Base-by-base conservation (phyloP, 2,113 vertebrate species). In the Aix galericulata region DNA sequence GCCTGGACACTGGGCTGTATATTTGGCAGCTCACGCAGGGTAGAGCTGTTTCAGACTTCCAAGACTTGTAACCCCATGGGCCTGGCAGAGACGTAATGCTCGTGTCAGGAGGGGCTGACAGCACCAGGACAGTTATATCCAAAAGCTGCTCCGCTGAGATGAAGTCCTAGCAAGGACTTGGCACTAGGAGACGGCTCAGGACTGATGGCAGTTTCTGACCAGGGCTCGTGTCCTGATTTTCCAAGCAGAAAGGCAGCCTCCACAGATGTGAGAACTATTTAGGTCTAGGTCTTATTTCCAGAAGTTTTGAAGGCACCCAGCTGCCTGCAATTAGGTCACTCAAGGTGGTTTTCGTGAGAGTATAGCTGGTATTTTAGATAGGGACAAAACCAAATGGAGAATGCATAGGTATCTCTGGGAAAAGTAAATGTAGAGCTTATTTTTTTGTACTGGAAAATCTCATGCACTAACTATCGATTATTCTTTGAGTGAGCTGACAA, bases 221-320 rank as follows among this genome's bases (percentile, higher is more conserved):
- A 3, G 27, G 44, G 6, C 23, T 81, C 71, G 11, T n/a, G 6
- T 52, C 68, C 69, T 75, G 26, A 58, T 6, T 29, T 44, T 74
- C 52, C 53, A 76, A 42, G 38, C 2, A 2, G 8, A 29, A 63
- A 78, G 6, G 25, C 16, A 89, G 3, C 20, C 42, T 60, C 31
- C 50, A 31, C 6, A 59, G 36, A 68, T 29, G 21, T 8, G 4
- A 32, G 79, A 88, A 68, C 56, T 90, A 42, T 64, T 94, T 86
- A 67, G 46, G 23, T 73, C 55, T 34, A 32, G 10, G 27, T 82
- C 46, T 59, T 36, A 52, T 63, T 89, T 91, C 69, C 25, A 48
- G 48, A 67, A 81, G 13, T 66, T 88, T 86, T 91, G 64, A 91
- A 87, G 74, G 69, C 21, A n/a, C 10, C 46, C 52, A 84, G 23